Evolutionary conservation across 2,113 vertebrate genomes (phyloP).

Genomic region (Pedetes capensis): DNA sequence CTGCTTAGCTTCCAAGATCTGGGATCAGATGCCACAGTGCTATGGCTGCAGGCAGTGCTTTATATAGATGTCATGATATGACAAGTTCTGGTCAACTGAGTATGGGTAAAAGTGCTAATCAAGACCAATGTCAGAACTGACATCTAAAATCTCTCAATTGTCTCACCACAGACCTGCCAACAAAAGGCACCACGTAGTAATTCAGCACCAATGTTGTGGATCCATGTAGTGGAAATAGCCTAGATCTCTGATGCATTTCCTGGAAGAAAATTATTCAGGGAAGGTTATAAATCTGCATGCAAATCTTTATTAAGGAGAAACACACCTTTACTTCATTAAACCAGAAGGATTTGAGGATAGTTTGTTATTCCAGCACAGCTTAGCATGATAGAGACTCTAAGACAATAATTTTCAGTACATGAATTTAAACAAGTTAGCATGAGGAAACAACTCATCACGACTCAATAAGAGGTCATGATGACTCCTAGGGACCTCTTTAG

Average conservation of each 20-base stretch:
- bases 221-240: background rate
- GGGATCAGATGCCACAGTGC: too few species aligned
- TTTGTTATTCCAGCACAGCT: background rate
- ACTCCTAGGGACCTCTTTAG: background rate
- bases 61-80: background rate
- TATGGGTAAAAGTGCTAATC: background rate
- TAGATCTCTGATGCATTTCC: background rate
- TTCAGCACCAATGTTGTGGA: fast-evolving
- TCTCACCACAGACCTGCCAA: background rate
- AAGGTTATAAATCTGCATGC: background rate
- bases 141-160: background rate
- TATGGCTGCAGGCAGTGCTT: too few species aligned
- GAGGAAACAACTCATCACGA: background rate
- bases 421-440: background rate
- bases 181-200: too few species aligned
- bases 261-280: background rate
- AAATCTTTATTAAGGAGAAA: background rate
- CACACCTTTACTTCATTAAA: background rate
- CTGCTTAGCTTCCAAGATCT: too few species aligned
- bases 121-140: too few species aligned
- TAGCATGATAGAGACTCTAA: background rate
- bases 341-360: background rate
- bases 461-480: background rate
- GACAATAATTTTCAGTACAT: background rate
- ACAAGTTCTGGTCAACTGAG: background rate